phyloP scores from a whole-genome alignment of 1,140 invertebrate species.

The Cydia fagiglandana region DNA sequence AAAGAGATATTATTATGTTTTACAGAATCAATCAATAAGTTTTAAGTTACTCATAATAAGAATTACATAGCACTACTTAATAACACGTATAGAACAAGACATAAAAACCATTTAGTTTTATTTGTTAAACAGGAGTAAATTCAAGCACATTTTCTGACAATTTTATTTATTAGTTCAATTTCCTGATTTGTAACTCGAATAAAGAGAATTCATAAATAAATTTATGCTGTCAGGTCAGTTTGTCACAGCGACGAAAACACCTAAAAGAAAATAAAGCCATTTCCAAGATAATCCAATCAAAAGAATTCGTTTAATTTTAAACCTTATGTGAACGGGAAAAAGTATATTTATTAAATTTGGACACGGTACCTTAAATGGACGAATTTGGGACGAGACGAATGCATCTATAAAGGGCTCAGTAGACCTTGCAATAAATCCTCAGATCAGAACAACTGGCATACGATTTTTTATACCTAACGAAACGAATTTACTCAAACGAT shows the following conservation, averaged over 20 bases:
- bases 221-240: constrained; percentile 3
- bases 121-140: not conserved
- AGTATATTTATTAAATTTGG: too few species aligned
- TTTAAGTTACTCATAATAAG: not conserved
- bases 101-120: not conserved
- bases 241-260: not conserved
- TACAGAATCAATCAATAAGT: constrained; percentile 19
- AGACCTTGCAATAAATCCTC: too few species aligned
- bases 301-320: too few species aligned
- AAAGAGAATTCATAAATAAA: not conserved
- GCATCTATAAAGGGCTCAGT: too few species aligned
- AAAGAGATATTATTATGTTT: constrained; percentile 1
- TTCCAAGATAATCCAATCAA: too few species aligned
- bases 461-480: too few species aligned
- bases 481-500: too few species aligned
- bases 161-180: not conserved
- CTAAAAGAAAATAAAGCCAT: too few species aligned
- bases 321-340: too few species aligned
- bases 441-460: too few species aligned
- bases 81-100: constrained; percentile 5
- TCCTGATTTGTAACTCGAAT: not conserved
- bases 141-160: not conserved
- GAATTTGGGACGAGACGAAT: too few species aligned
- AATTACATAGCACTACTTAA: not conserved
- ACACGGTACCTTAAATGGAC: too few species aligned